Evolutionary conservation across 1,140 invertebrate genomes (phyloP), one percentile per base, ranked within the genome.

Genomic region (Drosophila persimilis): DNA sequence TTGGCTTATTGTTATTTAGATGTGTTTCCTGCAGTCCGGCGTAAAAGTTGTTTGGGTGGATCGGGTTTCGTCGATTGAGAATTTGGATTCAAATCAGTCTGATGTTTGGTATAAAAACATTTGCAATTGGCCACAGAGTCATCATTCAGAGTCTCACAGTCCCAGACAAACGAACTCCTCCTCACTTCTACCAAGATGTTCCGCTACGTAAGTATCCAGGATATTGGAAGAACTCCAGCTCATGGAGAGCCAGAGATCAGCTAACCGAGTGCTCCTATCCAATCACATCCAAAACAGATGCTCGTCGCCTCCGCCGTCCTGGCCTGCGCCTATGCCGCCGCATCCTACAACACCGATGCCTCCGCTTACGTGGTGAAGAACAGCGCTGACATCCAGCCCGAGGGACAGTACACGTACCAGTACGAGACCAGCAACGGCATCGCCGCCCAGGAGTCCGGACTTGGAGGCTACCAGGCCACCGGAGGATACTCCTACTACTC

Each of bases 371-470:
- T 72, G 24, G 47, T 70, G 17, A 71, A 50, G n/a, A 92, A 92
- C 58, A 90, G 86, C 41, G 90, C 92, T 17, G 93, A 93, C 64
- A 92, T 94, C 60, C 90, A 92, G 64, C 92, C 93, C 39, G 93
- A 94, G 65, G 94, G 93, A 56, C 93, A 92, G 71, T 91, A 90
- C 62, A 41, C 55, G 1, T 84, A 70, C 35, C 22, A 5, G 1
- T 95, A 94, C 65, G 89, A 93, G 64, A 94, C 94, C 57, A 93
- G 92, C 35, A 94, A 95, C 80, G 94, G 94, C 7, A 94, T 94
- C 67, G 84, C 92, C 54, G 93, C 91, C 6, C 92, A 94, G 69
- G 94, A 94, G 57, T 85, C 91, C 31, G 94, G 94, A 26, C 17
- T 77, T 20, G 90, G 78, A 48, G 71, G 77, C 7, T 1, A 45